Evolutionary conservation across 2,797 vertebrate species (phyloP).

Genomic region (Sebastes steindachneri): DNA sequence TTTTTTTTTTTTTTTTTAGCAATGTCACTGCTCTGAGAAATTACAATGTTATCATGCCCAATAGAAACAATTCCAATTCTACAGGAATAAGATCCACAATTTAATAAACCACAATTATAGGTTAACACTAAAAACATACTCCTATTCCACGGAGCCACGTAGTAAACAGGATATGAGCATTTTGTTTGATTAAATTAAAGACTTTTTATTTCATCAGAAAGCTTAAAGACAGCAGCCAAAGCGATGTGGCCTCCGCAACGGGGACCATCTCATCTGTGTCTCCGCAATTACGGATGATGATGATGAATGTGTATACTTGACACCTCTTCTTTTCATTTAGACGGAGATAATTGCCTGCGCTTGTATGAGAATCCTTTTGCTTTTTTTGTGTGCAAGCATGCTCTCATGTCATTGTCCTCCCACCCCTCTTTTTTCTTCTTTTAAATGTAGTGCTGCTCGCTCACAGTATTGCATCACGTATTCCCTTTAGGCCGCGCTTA

Average conservation of each 20-base stretch:
- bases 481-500: conserved; percentile 41
- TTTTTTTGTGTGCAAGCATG: not conserved
- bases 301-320: not conserved
- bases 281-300: not conserved
- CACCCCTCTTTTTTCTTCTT: conserved; percentile 9
- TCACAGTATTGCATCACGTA: conserved; percentile 22
- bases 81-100: too few relatives aligned
- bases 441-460: conserved; percentile 4
- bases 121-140: not conserved
- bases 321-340: not conserved
- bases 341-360: conserved; percentile 8
- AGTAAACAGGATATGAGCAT: not conserved
- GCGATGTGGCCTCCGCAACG: not conserved
- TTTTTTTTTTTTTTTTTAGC: too few relatives aligned
- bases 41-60: not conserved
- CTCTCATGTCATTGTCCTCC: conserved; percentile 9
- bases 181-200: not conserved
- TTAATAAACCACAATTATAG: not conserved
- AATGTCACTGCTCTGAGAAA: not conserved
- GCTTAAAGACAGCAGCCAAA: not conserved
- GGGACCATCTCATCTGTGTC: not conserved
- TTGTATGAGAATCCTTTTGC: not conserved
- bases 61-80: not conserved
- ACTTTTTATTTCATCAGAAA: not conserved
- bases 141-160: not conserved